These are phyloP conservation scores for Periophthalmus modestus DNA, from an alignment of 2,113 vertebrate genomes.

Conservation along the genomic window DNA sequence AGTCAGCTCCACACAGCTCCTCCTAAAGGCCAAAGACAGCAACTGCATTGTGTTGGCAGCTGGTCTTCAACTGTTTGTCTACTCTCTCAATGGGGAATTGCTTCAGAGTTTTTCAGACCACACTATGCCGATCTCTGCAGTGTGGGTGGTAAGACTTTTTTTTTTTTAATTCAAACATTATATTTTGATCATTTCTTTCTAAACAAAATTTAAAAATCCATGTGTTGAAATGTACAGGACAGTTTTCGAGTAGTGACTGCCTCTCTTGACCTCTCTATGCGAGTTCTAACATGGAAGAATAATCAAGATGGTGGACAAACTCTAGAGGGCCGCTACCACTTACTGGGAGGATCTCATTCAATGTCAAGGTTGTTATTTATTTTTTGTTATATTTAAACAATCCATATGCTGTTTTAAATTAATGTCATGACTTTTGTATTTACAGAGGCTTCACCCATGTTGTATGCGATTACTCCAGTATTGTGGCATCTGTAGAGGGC, in stretches of 20 bases:
- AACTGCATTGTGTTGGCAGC: conserved; percentile 67
- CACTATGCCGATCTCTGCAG: conserved; percentile 71
- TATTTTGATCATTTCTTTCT: background rate
- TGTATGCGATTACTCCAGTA: conserved; percentile 76
- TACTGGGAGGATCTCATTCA: conserved; percentile 75
- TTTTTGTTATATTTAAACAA: background rate
- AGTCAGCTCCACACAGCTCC: conserved; percentile 41
- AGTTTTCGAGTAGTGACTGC: conserved; percentile 77
- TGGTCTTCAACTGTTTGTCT: conserved; percentile 61
- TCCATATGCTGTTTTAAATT: background rate
- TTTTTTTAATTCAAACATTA: too few species aligned
- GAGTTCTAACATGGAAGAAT: conserved; percentile 72
- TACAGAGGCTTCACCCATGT: conserved; percentile 75
- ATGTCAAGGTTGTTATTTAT: conserved; percentile 70
- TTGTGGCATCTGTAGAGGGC: conserved; percentile 70
- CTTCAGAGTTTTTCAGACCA: conserved; percentile 82
- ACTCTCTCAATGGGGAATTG: conserved; percentile 74
- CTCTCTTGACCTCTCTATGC: conserved; percentile 76
- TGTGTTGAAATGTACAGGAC: conserved; percentile 58
- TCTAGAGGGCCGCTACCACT: conserved; percentile 75
- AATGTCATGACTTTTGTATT: conserved; percentile 6
- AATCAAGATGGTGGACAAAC: conserved; percentile 49
- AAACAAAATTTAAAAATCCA: too few species aligned
- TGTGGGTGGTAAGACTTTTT: conserved; percentile 84
- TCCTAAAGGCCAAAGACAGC: conserved; percentile 70